Evolutionary conservation across 2,797 vertebrate species (phyloP).

Genomic region (Cyprinella venusta): DNA sequence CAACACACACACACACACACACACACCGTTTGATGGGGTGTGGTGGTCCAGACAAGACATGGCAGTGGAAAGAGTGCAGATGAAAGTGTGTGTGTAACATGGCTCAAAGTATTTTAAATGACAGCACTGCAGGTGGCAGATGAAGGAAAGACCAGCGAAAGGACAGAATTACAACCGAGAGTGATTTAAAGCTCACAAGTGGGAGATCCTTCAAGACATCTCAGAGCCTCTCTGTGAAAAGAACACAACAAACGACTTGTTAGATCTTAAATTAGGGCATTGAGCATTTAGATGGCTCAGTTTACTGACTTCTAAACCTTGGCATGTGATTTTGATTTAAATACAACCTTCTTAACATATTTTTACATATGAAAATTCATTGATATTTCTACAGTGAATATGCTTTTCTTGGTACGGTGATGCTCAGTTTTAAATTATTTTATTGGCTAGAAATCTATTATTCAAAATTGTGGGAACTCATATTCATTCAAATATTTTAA

Average conservation of each 20-base stretch:
- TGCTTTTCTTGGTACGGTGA: not conserved
- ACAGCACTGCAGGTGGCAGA: constrained; percentile 66
- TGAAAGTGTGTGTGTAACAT: constrained; percentile 50
- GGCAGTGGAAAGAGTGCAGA: constrained; percentile 32
- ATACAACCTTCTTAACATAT: not conserved
- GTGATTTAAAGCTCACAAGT: constrained; percentile 68
- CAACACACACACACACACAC: not conserved
- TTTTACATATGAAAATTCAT: not conserved
- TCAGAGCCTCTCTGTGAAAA: not conserved
- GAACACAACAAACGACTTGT: constrained; percentile 16
- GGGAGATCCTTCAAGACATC: constrained; percentile 40
- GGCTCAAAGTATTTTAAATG: constrained; percentile 62
- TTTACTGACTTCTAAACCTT: constrained; percentile 17
- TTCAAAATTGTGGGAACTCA: not conserved
- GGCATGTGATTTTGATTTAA: not conserved
- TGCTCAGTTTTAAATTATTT: not conserved
- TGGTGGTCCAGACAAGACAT: constrained; percentile 35
- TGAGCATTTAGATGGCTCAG: constrained; percentile 18
- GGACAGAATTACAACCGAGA: constrained; percentile 53
- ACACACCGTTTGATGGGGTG: constrained; percentile 14
- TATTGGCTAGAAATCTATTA: not conserved
- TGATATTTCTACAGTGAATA: not conserved
- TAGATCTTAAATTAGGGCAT: constrained; percentile 32
- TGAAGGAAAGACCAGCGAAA: constrained; percentile 60
- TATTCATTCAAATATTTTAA: not conserved